Evolutionary conservation across 1,140 invertebrate species (phyloP), one percentile per base, ranked within the genome.

Genomic region (Drosophila baimaii): DNA sequence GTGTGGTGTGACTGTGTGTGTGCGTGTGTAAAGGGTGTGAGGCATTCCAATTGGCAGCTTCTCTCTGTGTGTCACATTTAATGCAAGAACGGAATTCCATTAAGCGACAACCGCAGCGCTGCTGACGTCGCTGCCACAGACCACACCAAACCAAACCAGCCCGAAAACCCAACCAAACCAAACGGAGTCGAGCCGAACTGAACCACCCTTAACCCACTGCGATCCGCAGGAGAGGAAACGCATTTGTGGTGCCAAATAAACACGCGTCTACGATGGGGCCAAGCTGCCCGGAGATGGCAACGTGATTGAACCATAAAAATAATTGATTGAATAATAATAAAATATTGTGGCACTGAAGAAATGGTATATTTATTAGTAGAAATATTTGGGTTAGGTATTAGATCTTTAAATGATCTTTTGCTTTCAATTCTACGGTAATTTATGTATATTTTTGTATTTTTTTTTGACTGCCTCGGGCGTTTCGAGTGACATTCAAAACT

Each of bases 1-100:
- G 15, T 52, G 39, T 54, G 59, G 33, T 29, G 55, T 44, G 59
- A 41, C 15, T 55, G 49, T 62, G 46, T 3, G 41, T 51, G 31
- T 29, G 17, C n/a, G 21, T 2, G 21, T 29, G 25, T 7, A 29
- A 21, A 37, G 57, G 31, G 49, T 64, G 78, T 37, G 46, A n/a
- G 70, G 73, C 81, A 90, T 90, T 79, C 88, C 81, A 77, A 90
- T 85, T 84, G 83, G 80, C 84, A 88, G 85, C 82, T 88, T 79
- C 66, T 46, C 69, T 77, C 82, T 86, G 82, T 86, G 80, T 88
- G 83, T 88, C 84, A 89, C 83, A 88, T 88, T 89, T 88, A 88
- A 88, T 88, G 83, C 77, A 79, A 83, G 76, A 86, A 74, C 81
- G 81, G 85, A 90, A 90, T 90, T 90, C 85, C 86, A 90, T 90